Conservation (phyloP, 2,888 invertebrate genomes). For the Cartodere bifasciata region DNA sequence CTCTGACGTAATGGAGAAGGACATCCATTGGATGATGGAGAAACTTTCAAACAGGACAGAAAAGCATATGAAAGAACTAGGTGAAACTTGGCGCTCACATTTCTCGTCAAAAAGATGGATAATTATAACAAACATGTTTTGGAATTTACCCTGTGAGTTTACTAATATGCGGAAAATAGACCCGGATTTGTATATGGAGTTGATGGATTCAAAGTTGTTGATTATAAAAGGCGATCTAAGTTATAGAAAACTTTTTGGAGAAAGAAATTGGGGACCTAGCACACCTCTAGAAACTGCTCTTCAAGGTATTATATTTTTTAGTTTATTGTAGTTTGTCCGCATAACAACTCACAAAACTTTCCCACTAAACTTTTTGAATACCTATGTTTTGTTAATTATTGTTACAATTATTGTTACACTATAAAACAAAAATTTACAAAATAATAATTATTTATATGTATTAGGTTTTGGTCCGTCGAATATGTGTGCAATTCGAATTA, state of each 20-base stretch:
- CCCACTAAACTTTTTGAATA: too few relatives aligned
- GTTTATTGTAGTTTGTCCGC: too few relatives aligned
- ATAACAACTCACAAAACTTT: too few relatives aligned
- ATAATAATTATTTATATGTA: too few relatives aligned
- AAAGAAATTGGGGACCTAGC: constrained; percentile 64
- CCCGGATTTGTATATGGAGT: constrained; percentile 53
- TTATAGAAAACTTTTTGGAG: constrained; percentile 85
- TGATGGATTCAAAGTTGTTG: constrained; percentile 54
- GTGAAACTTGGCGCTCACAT: constrained; percentile 45
- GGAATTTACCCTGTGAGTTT: constrained; percentile 77
- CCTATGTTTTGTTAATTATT: too few relatives aligned
- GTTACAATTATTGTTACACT: too few relatives aligned
- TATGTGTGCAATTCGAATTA: constrained; percentile 66
- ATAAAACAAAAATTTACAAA: too few relatives aligned
- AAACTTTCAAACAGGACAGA: constrained; percentile 30
- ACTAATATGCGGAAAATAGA: constrained; percentile 61
- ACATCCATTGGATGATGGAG: constrained; percentile 62
- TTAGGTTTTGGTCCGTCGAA: constrained; percentile 78
- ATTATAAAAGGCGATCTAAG: constrained; percentile 91
- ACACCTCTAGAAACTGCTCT: constrained; percentile 53
- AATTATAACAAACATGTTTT: constrained; percentile 56
- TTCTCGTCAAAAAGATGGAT: constrained; percentile 38
- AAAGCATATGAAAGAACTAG: constrained; percentile 33
- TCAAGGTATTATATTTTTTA: too few relatives aligned
- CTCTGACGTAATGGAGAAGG: constrained; percentile 69